Evolutionary conservation across 2,113 vertebrate species (phyloP), one percentile per base, ranked within the genome.

Genomic region (Ailuropoda melanoleuca): DNA sequence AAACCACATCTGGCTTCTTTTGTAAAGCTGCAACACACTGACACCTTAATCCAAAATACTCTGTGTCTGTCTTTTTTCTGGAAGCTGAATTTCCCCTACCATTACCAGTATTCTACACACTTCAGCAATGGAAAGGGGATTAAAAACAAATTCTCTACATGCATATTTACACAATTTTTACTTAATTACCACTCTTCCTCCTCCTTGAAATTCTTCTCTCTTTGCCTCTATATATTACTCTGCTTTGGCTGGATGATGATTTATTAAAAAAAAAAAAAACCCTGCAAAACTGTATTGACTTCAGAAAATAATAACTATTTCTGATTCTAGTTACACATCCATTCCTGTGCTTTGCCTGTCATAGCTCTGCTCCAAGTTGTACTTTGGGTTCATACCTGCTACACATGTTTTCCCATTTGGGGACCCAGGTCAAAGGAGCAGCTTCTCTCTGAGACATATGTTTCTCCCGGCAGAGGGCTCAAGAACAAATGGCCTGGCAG

Each of bases 41-140:
- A 72, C 43, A 92, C 53, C 88, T 66, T 90, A 78, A 83, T 43
- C 50, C 95, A 43, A 87, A 93, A 95, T 74, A 26, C 26, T 88
- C 34, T n/a, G 14, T 66, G 39, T 62, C 77, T 84, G 3, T 24
- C 68, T 82, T 83, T 95, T 50, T 85, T 55, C 23, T 46, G 15
- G 39, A 56, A 88, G 18, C 2, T 86, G 43, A 62, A 86, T 92
- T 90, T 21, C n/a, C 6, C 39, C 11, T n/a, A 3, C 10, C 0
- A 31, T 78, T 62, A 70, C 8, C 58, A 86, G 39, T 8, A 70
- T 68, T 86, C 17, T 92, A 14, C 4, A 92, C 8, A 26, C 10
- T 89, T 92, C 19, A 68, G 0, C 31, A 96, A 64, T 55, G 34
- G 50, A 89, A 72, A 1, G 8, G 19, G 66, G 24, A 68, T 80